A percentile compares a stretch with the other conserved stretches of the same genome.
These are phyloP conservation scores for Sebastes glaucus DNA, from an alignment of 2,797 vertebrate species.

Conservation along the genomic window DNA sequence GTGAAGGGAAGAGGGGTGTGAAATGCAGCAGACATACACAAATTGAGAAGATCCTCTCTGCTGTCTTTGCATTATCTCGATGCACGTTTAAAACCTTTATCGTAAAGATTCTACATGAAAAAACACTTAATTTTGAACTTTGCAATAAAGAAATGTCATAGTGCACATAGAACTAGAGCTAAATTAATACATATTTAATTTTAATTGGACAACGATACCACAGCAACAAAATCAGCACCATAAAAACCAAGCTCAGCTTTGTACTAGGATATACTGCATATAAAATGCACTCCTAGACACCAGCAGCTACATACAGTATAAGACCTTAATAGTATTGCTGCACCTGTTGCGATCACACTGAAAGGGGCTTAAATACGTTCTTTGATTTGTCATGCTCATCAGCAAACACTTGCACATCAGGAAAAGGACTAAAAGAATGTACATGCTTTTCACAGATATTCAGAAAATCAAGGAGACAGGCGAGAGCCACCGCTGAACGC, in stretches of 20 bases:
- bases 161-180: not conserved
- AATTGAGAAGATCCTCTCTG: conserved; percentile 46
- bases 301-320: not conserved
- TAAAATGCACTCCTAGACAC: not conserved
- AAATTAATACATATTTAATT: not conserved
- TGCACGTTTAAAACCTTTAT: not conserved
- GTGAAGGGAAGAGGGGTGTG: conserved; percentile 64
- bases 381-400: conserved; percentile 60
- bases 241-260: not conserved
- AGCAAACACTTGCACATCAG: conserved; percentile 50
- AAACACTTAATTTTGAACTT: not conserved
- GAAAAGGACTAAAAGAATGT: conserved; percentile 33
- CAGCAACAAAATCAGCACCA: not conserved
- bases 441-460: conserved; percentile 64
- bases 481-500: conserved; percentile 42
- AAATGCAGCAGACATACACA: conserved; percentile 65
- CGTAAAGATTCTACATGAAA: not conserved
- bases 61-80: not conserved
- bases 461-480: conserved; percentile 92
- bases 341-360: conserved; percentile 49
- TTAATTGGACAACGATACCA: not conserved
- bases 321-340: not conserved
- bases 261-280: not conserved
- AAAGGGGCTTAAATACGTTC: conserved; percentile 23
- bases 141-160: not conserved